A percentile compares a stretch with the other conserved stretches of the same genome.
phyloP scores from a whole-genome alignment of 2,113 vertebrate species.

The Hippocampus barbouri region DNA sequence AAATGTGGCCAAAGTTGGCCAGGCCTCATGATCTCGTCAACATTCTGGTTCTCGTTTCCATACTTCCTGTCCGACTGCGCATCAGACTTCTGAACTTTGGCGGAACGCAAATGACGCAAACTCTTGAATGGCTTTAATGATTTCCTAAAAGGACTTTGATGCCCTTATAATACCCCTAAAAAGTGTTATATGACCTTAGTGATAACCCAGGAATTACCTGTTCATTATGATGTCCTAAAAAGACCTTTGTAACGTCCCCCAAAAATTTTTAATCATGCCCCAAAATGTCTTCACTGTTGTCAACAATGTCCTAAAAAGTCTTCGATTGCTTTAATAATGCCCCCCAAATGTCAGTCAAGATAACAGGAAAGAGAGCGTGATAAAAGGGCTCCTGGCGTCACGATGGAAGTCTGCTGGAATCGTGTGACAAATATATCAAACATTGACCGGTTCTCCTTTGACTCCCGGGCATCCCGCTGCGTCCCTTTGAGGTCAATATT shows the following conservation, averaged over 20 bases:
- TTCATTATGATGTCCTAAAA: too few species aligned
- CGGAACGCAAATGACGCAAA: constrained; percentile 11
- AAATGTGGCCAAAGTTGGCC: constrained; percentile 56
- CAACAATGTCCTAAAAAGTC: not conserved
- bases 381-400: not conserved
- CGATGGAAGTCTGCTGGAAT: not conserved
- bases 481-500: not conserved
- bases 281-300: not conserved
- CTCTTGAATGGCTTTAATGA: too few species aligned
- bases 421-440: not conserved
- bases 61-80: constrained; percentile 42
- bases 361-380: not conserved
- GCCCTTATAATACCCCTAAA: too few species aligned
- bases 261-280: not conserved
- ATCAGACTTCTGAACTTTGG: constrained; percentile 36
- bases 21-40: constrained; percentile 63
- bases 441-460: not conserved
- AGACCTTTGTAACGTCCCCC: too few species aligned
- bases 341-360: not conserved
- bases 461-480: not conserved
- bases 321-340: not conserved
- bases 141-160: too few species aligned
- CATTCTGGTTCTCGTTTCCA: constrained; percentile 68
- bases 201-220: too few species aligned
- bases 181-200: too few species aligned